Evolutionary conservation across 2,888 invertebrate genomes (phyloP).

Genomic region (Rhagium mordax): DNA sequence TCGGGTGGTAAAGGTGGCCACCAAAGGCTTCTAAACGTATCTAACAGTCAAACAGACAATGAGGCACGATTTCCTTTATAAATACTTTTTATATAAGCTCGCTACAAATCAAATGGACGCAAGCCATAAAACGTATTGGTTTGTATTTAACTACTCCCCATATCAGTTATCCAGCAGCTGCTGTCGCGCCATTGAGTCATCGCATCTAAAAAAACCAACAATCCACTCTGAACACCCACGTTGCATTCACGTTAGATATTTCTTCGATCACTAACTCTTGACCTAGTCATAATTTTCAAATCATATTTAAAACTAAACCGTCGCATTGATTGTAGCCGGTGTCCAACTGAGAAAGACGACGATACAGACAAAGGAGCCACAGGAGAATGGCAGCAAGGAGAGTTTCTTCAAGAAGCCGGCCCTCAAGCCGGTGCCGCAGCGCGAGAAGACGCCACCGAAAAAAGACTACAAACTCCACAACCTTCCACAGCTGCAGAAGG

Average conservation of each 20-base stretch:
- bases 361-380: slow-evolving; percentile 60
- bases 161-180: too few relatives aligned
- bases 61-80: neutral
- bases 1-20: too few relatives aligned
- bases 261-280: too few relatives aligned
- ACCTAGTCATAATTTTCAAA: too few relatives aligned
- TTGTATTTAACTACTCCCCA: neutral
- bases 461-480: slow-evolving; percentile 62
- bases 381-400: slow-evolving; percentile 66
- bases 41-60: too few relatives aligned
- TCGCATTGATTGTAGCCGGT: slow-evolving; percentile 56
- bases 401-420: slow-evolving; percentile 65
- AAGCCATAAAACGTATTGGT: neutral
- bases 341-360: slow-evolving; percentile 62
- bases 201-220: neutral
- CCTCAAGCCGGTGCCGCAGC: slow-evolving; percentile 65
- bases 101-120: neutral
- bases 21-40: too few relatives aligned
- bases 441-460: slow-evolving; percentile 65
- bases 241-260: too few relatives aligned
- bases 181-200: neutral
- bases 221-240: neutral
- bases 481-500: slow-evolving; percentile 63
- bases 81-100: neutral
- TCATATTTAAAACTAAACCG: too few relatives aligned